Evolutionary conservation across 23 tunicate genomes (phyloP).

Genomic region (Styela plicata): DNA sequence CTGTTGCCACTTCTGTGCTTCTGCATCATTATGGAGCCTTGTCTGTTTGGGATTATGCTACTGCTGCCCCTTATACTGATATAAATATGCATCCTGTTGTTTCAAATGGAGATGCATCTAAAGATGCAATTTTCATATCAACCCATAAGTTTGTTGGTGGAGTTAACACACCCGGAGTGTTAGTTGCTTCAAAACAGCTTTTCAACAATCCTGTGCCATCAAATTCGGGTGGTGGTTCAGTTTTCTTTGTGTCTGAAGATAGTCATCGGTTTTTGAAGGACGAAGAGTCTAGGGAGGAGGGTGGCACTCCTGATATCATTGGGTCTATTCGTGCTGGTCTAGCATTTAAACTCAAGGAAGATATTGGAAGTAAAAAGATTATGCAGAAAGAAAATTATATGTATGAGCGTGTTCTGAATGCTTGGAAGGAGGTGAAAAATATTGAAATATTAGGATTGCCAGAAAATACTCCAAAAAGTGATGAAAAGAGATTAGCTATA

Average conservation of each 20-base stretch:
- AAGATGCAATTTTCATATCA: constrained; percentile 94
- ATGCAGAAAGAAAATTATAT: constrained; percentile 18
- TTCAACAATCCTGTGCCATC: constrained; percentile 36
- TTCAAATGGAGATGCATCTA: constrained; percentile 49
- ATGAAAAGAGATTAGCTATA: constrained; percentile 23
- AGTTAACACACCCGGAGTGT: constrained; percentile 77
- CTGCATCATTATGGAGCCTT: constrained; percentile 87
- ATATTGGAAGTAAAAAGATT: constrained; percentile 30
- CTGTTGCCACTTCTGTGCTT: constrained; percentile 39
- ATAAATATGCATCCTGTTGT: constrained; percentile 95
- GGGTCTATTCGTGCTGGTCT: constrained; percentile 30
- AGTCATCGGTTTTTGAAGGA: constrained; percentile 35
- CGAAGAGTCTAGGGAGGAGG: constrained; percentile 42
- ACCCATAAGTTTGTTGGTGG: constrained; percentile 98
- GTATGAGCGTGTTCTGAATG: constrained; percentile 15
- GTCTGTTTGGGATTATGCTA: constrained; percentile 98
- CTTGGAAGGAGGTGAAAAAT: constrained; percentile 1
- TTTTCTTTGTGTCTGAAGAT: constrained; percentile 36
- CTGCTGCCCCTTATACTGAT: constrained; percentile 95
- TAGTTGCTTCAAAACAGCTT: constrained; percentile 30
- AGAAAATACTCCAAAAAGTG: background rate
- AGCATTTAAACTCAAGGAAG: constrained; percentile 19
- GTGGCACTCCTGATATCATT: constrained; percentile 49
- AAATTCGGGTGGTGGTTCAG: constrained; percentile 44
- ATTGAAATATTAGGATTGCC: constrained; percentile 21